Percentiles rank a stretch among this genome's conserved stretches.
Conservation (phyloP, 30 jellyfish, hydroid and myxozoan species). For the Hydractinia echinata region DNA sequence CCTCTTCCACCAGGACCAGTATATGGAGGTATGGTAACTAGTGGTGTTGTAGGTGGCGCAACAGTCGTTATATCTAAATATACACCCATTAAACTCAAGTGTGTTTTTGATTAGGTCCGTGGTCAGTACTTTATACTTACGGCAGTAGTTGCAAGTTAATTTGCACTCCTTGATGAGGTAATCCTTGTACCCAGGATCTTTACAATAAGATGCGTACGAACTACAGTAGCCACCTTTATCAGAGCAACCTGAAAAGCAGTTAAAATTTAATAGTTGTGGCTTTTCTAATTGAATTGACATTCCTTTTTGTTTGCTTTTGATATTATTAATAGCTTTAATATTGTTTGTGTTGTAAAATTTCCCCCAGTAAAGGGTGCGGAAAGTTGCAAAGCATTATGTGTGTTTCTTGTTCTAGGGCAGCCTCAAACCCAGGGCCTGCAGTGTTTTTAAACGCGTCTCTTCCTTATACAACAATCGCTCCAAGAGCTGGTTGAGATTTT, state of each 20-base stretch:
- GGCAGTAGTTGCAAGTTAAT: conserved; percentile 80
- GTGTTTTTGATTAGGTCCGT: neutral
- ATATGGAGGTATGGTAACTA: conserved; percentile 44
- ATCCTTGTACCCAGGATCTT: conserved; percentile 38
- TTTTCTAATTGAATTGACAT: too few species aligned
- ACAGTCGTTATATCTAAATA: conserved; percentile 60
- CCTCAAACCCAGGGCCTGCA: too few species aligned
- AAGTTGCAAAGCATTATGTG: too few species aligned
- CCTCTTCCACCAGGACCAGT: conserved; percentile 83
- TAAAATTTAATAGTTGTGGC: too few species aligned
- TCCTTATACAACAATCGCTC: neutral
- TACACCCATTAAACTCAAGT: neutral
- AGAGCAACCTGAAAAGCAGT: conserved; percentile 20
- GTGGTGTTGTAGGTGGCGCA: conserved; percentile 69
- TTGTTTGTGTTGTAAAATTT: too few species aligned
- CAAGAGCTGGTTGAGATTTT: neutral
- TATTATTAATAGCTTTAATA: too few species aligned
- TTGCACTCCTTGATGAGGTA: conserved; percentile 56
- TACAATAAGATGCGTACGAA: conserved; percentile 59
- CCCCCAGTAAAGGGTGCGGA: too few species aligned
- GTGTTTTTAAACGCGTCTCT: neutral
- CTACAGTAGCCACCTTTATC: conserved; percentile 59
- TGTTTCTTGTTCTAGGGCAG: too few species aligned
- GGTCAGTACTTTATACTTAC: conserved; percentile 41
- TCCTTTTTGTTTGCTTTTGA: too few species aligned